Evolutionary conservation across 2,888 invertebrate species (phyloP), one percentile per base, ranked within the genome.

Genomic region (Monoplex corrugatus): DNA sequence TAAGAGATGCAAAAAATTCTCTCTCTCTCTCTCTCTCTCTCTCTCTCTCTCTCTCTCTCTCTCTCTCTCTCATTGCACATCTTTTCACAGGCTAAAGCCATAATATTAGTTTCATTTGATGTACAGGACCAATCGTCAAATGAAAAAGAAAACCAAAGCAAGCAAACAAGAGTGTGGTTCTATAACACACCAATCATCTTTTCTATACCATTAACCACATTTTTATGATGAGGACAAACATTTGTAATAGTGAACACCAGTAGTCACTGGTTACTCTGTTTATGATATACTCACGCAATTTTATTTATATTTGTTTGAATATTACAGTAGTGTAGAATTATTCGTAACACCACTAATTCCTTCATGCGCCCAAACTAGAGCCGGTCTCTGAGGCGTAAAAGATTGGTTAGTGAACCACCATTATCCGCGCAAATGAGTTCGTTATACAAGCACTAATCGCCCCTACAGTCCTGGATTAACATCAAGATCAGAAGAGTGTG

Each of bases 11-110:
- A 23, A 23, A 23, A 13, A 8, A 13, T 16, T 16, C 72, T 32
- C 72, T 32, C 72, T 32, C 72, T 72, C 72, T 72, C 72, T 82
- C 43, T 82, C 43, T 82, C 28, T 87, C 40, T 72, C 13, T 45
- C 5, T 68, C 40, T 38, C 13, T 23, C 23, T 13, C 23, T 86
- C 91, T 35, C 19, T 80, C 19, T 80, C 40, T 32, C 40, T 32
- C 40, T 80, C 19, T 80, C 19, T 80, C 40, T 80, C 19, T 32
- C 40, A 19, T 16, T 3, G n/a, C 8, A 28, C 28, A 28, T 63
- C 16, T 23, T 63, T 63, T 23, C 28, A 63, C 16, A n/a, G 6
- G n/a, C 8, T 6, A 8, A 28, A 68, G n/a, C n/a, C n/a, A n/a
- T n/a, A n/a, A n/a, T n/a, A n/a, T n/a, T n/a, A n/a, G n/a, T n/a